These are phyloP conservation scores for Abscondita cerata DNA, from an alignment of 2,888 invertebrate genomes.

Conservation along the genomic window DNA sequence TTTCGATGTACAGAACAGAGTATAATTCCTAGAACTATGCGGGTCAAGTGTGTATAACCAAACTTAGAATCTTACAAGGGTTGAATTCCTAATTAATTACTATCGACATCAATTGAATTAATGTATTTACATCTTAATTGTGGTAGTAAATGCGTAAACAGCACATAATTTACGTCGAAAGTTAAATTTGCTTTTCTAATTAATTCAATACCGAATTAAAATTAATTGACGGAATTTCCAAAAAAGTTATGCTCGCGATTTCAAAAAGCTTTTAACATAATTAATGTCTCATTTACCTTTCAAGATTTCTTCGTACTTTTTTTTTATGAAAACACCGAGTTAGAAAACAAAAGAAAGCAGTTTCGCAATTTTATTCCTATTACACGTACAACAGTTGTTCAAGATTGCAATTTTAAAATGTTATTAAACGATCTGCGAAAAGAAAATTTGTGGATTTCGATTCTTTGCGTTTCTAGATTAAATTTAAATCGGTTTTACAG, in stretches of 20 bases:
- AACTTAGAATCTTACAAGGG: constrained; percentile 32
- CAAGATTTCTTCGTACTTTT: not conserved
- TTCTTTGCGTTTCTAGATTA: constrained; percentile 6
- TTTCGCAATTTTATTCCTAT: constrained; percentile 10
- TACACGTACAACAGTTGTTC: constrained; percentile 20
- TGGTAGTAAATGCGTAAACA: constrained; percentile 23
- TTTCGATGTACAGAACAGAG: constrained; percentile 23
- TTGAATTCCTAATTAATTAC: constrained; percentile 35
- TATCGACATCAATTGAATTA: constrained; percentile 31
- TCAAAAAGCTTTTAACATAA: constrained; percentile 22
- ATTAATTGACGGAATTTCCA: not conserved
- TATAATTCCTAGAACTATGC: constrained; percentile 28
- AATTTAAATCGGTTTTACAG: constrained; percentile 29
- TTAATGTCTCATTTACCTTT: constrained; percentile 31
- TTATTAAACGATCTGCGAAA: constrained; percentile 24
- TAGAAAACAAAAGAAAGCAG: constrained; percentile 3
- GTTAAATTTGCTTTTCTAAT: constrained; percentile 9
- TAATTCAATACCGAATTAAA: not conserved
- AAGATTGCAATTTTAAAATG: constrained; percentile 24
- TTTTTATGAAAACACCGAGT: not conserved
- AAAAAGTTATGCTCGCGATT: constrained; percentile 3
- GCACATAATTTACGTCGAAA: constrained; percentile 13
- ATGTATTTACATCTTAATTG: constrained; percentile 31
- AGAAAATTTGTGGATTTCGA: constrained; percentile 15
- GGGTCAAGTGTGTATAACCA: constrained; percentile 35